phyloP scores from a whole-genome alignment of 2,113 vertebrate species.

The Bos taurus region ARS-UCD2.0 NC_037351.1:911501-912000 shows the following conservation, averaged over 20 bases:
- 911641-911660: not conserved
- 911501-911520: no score
- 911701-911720: not conserved
- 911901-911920: not conserved
- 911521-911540: not conserved
- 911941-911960: no score
- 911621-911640: not conserved
- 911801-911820: not conserved
- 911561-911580: not conserved
- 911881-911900: not conserved
- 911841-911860: not conserved
- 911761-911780: not conserved
- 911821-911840: accelerated
- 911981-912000: not conserved
- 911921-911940: not conserved
- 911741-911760: not conserved
- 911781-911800: not conserved
- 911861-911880: not conserved
- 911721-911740: not conserved
- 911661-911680: not conserved
- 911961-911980: accelerated
- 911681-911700: not conserved
- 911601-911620: accelerated
- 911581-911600: not conserved
- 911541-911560: accelerated